Conservation (phyloP, 2,888 invertebrate genomes). For the Chrysodeixis includens region DNA sequence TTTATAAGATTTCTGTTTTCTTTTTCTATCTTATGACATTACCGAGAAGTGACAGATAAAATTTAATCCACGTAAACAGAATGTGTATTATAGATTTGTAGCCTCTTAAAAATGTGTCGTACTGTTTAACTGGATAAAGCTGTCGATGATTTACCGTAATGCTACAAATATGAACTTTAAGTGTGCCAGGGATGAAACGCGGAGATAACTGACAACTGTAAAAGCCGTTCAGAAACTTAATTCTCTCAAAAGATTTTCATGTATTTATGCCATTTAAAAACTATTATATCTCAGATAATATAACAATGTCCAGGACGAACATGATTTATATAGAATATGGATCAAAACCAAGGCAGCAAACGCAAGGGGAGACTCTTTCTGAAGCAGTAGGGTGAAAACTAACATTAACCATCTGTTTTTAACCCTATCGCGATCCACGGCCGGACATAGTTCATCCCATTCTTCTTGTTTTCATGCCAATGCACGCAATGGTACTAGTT, state of each 20-base stretch:
- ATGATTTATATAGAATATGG: no score
- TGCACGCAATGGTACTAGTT: no score
- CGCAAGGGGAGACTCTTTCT: no score
- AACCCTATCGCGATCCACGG: no score
- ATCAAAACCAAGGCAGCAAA: no score
- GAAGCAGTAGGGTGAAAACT: no score
- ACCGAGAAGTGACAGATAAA: not conserved
- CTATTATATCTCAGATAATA: no score
- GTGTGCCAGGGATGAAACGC: not conserved
- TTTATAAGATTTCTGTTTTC: slow-evolving; percentile 13
- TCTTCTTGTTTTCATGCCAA: no score
- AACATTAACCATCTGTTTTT: no score
- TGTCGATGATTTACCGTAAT: not conserved
- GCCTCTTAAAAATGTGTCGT: not conserved
- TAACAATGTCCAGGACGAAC: no score
- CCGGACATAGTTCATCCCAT: no score
- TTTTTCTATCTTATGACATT: not conserved
- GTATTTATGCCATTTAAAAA: no score
- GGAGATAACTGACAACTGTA: not conserved
- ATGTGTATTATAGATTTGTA: not conserved
- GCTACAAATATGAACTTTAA: not conserved
- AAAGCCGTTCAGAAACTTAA: not conserved
- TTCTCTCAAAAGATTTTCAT: not conserved
- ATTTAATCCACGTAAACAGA: not conserved
- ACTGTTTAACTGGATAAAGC: not conserved